Conservation (phyloP, 2,113 vertebrate genomes). For the Scomber colias region DNA sequence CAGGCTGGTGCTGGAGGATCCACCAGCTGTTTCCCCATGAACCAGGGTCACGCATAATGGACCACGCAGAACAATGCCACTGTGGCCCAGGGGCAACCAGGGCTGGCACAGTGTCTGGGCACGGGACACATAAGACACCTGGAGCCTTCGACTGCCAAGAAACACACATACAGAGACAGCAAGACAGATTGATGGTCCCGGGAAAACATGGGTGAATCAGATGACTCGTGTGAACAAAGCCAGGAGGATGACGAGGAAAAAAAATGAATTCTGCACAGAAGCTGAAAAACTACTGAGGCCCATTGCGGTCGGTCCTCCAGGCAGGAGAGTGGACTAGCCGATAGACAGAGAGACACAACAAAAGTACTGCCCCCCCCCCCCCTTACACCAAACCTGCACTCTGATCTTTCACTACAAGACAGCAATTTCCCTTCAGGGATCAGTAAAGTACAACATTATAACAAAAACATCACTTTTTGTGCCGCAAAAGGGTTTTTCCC, state of each 20-base stretch:
- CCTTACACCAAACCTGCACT: background rate
- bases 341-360: constrained; percentile 3
- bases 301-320: background rate
- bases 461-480: constrained; percentile 19
- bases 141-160: constrained; percentile 70
- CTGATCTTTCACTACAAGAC: background rate
- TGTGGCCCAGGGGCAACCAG: constrained; percentile 54
- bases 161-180: constrained; percentile 41
- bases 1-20: constrained; percentile 68
- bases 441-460: background rate
- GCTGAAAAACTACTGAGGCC: background rate
- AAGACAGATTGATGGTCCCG: constrained; percentile 44
- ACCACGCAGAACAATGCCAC: constrained; percentile 77
- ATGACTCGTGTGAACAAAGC: constrained; percentile 48
- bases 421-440: constrained; percentile 19
- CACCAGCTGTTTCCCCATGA: constrained; percentile 85
- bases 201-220: constrained; percentile 46
- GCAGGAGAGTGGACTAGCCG: background rate
- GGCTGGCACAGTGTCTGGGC: constrained; percentile 59
- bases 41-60: constrained; percentile 76
- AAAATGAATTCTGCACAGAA: constrained; percentile 26
- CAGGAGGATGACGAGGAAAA: constrained; percentile 23
- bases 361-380: too few relatives aligned
- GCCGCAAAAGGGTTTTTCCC: constrained; percentile 8
- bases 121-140: constrained; percentile 76